Conservation (phyloP, 2,888 invertebrate species). For the Tenthredo distinguenda region DNA sequence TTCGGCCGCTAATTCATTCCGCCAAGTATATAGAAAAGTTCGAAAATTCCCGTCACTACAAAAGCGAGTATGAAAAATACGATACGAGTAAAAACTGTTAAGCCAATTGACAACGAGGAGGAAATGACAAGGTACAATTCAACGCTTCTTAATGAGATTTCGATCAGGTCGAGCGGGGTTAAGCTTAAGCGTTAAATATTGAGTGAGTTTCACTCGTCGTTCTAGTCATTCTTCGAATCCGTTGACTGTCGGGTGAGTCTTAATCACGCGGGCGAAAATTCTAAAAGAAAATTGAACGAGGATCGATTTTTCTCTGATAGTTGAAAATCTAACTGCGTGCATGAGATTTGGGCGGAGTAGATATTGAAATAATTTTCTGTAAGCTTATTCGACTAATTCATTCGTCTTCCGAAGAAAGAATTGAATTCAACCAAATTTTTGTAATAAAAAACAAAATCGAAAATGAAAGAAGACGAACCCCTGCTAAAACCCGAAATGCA, state of each 20-base stretch:
- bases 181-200: slow-evolving; percentile 59
- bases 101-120: slow-evolving; percentile 57
- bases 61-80: neutral
- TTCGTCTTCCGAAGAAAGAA: neutral
- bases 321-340: neutral
- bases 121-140: slow-evolving; percentile 73
- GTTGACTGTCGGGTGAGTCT: neutral
- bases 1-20: neutral
- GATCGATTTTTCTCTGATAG: neutral
- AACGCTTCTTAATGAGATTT: slow-evolving; percentile 68
- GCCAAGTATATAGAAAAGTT: neutral
- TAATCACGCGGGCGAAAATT: slow-evolving; percentile 51
- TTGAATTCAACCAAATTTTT: neutral
- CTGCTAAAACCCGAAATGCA: slow-evolving; percentile 81
- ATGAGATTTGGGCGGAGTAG: neutral
- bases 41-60: neutral
- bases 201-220: slow-evolving; percentile 54
- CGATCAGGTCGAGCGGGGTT: slow-evolving; percentile 67
- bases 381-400: neutral
- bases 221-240: slow-evolving; percentile 47
- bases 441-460: neutral
- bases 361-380: neutral
- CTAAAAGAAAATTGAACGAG: neutral
- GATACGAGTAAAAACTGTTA: neutral
- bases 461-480: slow-evolving; percentile 43